A percentile compares a stretch with the other conserved stretches of the same genome.
Conservation (phyloP, 1,140 invertebrate genomes). For the Nymphalis io region DNA sequence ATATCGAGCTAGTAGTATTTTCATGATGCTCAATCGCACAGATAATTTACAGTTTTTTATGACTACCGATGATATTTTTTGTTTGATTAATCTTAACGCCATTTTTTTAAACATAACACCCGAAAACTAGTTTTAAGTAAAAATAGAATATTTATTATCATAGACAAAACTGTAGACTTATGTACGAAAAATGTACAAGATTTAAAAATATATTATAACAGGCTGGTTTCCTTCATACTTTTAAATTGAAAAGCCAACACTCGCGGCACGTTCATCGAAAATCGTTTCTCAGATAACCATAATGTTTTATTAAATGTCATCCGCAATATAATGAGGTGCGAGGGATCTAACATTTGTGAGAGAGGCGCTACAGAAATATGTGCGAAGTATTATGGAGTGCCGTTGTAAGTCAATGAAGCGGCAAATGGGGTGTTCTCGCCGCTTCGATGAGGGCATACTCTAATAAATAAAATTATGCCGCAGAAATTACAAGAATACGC, state of each 20-base stretch:
- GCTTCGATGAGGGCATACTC: conserved; percentile 70
- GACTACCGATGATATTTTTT: too few relatives aligned
- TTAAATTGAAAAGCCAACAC: conserved; percentile 46
- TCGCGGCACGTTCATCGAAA: conserved; percentile 66
- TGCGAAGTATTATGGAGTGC: conserved; percentile 79
- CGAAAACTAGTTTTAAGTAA: too few relatives aligned
- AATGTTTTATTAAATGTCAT: conserved; percentile 81
- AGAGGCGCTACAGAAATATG: conserved; percentile 79
- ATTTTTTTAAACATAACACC: too few relatives aligned
- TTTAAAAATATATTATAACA: conserved; percentile 8
- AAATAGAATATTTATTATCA: not conserved
- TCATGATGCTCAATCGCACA: too few relatives aligned
- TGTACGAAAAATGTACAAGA: not conserved
- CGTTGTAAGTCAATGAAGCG: conserved; percentile 81
- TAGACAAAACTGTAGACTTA: too few relatives aligned
- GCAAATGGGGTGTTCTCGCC: conserved; percentile 77
- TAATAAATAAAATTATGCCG: conserved; percentile 81
- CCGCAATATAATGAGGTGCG: conserved; percentile 79
- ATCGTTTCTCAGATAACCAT: conserved; percentile 66
- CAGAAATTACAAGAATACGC: conserved; percentile 80
- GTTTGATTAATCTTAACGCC: too few relatives aligned
- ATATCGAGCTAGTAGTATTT: too few relatives aligned
- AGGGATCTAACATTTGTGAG: conserved; percentile 72
- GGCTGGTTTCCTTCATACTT: conserved; percentile 30
- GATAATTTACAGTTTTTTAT: too few relatives aligned